Base-by-base conservation (phyloP, 1,140 invertebrate species). In the Leptopilina boulardi region DNA sequence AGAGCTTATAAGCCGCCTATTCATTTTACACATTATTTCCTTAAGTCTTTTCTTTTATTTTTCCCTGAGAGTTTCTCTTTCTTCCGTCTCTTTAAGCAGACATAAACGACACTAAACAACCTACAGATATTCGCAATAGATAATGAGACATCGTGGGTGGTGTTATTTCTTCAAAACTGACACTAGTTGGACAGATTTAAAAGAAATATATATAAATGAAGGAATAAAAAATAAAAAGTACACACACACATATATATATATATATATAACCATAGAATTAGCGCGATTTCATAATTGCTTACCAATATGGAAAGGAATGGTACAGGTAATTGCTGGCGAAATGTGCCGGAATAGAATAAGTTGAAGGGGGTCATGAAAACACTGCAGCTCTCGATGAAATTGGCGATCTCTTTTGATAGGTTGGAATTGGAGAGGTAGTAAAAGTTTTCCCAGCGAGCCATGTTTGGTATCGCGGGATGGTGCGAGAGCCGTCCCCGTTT, bases 131-230 rank as follows among this genome's bases (percentile, higher is more conserved):
- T 51, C 47, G 47, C 59, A 66, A 66, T n/a, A 66, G 59, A 30
- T 66, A 66, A 66, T n/a, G 59, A 66, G 59, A 66, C 59, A 66
- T 66, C 23, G 59, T 66, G 59, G 59, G 59, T 66, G 59, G 59
- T 30, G 59, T 66, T 66, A 66, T 66, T 66, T n/a, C 23, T 66
- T 66, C 23, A 66, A 66, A 30, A 30, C 13, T 10, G 59, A 34
- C 23, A 30, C 21, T 59, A 26, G 21, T 59, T 26, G 23, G 54
- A 56, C 54, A 56, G 8, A 1, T 15, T 3, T 15, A 26, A 26
- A 59, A 13, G 23, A 13, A 66, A 30, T 5, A 51, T 41, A 41
- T n/a, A 47, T 47, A 13, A 15, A 47, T 47, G n/a, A 15, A n/a
- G 5, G 5, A 47, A 15, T 47, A 11, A 15, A 47, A 15, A 47